Conservation (phyloP, 2,888 invertebrate species). For the Athetis lepigone region DNA sequence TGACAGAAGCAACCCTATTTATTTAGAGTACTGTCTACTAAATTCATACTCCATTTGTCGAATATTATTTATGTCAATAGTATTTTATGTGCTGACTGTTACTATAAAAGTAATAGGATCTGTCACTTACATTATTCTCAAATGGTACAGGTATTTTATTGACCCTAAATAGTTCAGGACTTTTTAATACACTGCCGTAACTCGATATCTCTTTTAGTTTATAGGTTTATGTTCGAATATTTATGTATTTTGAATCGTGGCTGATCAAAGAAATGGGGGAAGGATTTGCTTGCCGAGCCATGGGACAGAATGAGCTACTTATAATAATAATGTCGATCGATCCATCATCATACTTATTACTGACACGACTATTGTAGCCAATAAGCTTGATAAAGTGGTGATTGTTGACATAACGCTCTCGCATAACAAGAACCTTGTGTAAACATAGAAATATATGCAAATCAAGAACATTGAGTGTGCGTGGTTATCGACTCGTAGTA, state of each 20-base stretch:
- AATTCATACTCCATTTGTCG: conserved; percentile 1
- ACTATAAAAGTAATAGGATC: conserved; percentile 8
- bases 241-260: neutral
- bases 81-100: neutral
- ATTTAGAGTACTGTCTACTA: neutral
- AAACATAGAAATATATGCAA: no score
- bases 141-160: conserved; percentile 13
- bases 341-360: no score
- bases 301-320: no score
- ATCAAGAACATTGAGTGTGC: no score
- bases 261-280: no score
- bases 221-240: neutral
- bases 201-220: neutral
- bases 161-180: neutral
- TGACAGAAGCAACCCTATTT: neutral
- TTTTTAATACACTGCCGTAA: neutral
- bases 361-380: no score
- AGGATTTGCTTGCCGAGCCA: no score
- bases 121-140: conserved; percentile 4
- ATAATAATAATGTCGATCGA: no score
- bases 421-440: no score
- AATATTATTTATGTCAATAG: neutral
- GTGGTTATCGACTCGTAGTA: no score
- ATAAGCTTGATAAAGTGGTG: no score
- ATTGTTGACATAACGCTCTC: no score